phyloP scores from a whole-genome alignment of 2,888 invertebrate species.

The Nephrotoma flavescens region DNA sequence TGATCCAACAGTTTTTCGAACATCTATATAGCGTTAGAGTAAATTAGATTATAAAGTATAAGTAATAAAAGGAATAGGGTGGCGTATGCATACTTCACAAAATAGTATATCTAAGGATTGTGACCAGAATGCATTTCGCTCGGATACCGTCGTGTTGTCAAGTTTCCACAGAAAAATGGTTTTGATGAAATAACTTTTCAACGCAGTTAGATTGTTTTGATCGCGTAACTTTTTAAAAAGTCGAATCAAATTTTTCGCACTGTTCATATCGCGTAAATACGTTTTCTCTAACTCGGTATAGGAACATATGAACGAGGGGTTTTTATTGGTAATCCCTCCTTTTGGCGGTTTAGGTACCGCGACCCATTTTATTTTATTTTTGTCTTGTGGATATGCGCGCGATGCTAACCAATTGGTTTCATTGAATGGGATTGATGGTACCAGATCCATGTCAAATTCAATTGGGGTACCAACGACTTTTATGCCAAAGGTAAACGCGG shows the following conservation, averaged over 20 bases:
- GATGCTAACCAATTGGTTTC: neutral
- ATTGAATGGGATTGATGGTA: neutral
- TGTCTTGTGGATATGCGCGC: neutral
- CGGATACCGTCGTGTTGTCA: neutral
- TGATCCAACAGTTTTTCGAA: neutral
- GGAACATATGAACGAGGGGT: neutral
- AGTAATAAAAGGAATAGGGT: neutral
- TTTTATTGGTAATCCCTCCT: neutral
- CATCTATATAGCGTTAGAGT: neutral
- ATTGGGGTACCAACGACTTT: neutral
- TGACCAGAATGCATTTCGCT: constrained; percentile 13
- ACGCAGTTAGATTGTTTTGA: neutral
- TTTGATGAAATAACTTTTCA: constrained; percentile 2
- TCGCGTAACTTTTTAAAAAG: neutral
- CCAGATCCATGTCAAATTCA: neutral
- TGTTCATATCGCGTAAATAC: neutral
- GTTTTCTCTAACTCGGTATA: neutral
- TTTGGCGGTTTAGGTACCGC: neutral
- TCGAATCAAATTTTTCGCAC: neutral
- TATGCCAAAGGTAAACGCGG: neutral
- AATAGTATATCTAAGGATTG: neutral
- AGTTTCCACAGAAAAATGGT: constrained; percentile 23
- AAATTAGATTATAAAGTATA: neutral
- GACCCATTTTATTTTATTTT: neutral
- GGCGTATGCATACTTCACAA: neutral